Base-by-base conservation (phyloP, 1,140 invertebrate species). In the Leptinotarsa lineolata region DNA sequence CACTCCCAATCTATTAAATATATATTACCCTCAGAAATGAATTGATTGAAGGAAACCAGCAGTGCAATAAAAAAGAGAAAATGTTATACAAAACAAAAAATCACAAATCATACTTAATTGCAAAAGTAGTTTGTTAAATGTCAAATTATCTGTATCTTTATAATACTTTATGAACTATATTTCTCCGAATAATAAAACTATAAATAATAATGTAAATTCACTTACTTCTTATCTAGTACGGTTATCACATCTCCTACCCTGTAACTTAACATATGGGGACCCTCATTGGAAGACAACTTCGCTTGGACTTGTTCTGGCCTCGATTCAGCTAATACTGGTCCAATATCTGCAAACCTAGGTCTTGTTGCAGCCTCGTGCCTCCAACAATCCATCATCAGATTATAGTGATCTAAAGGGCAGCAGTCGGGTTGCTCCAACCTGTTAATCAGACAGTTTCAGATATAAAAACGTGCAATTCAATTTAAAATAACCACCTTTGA, bases 381-480 rank as follows among this genome's bases (percentile, higher is more conserved):
- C 97, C 97, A 99, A 84, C 97, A 99, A 81, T 97, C 93, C 61
- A 93, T 86, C 97, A 99, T 99, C 13, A 97, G 84, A 6, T 89
- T 87, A 81, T 97, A 99, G 84, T 97, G 96, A 22, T 97, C 96
- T 72, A 93, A 91, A 0, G 98, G 97, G 86, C 97, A 99, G 76
- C 94, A 95, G 78, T 97, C 95, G 0, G 97, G 97, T 77, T 95
- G 91, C 82, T 98, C 96, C 44, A 98, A 86, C 48, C 95, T 88
- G 48, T 12, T 16, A 54, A 39, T 39, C 8, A 39, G 30, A 22
- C 5, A 21, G 13, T 20, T 22, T 63, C 20, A 21, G 20, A 63
- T 63, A 63, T 21, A 63, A 4, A 8, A 63, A 63, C 6, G 20
- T 22, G 11, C 24, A 22, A 12, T 21, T 22, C 15, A 59, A 0